A percentile compares a stretch with the other conserved stretches of the same genome.
phyloP scores from a whole-genome alignment of 2,797 vertebrate genomes.

The Scleropages formosus region DNA sequence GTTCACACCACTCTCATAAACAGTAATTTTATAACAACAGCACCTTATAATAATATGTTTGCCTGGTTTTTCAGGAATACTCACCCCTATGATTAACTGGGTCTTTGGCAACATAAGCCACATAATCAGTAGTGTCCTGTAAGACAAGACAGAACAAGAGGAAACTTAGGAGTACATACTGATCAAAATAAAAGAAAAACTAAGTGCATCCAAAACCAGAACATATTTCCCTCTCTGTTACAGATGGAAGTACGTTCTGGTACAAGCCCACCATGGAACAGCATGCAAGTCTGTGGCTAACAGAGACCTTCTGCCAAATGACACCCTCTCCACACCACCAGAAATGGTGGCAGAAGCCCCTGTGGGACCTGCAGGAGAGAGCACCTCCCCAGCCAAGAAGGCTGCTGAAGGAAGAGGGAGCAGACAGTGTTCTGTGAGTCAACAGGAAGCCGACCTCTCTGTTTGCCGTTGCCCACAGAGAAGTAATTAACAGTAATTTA shows the following conservation, averaged over 20 bases:
- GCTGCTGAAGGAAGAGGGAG: too few relatives aligned
- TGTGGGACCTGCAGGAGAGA: not conserved
- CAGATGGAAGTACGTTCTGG: not conserved
- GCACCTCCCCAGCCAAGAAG: not conserved
- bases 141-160: conserved; percentile 41
- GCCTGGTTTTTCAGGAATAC: not conserved
- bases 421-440: conserved; percentile 40
- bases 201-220: not conserved
- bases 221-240: conserved; percentile 7
- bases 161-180: not conserved
- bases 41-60: not conserved
- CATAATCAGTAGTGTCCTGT: conserved; percentile 86
- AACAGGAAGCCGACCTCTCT: conserved; percentile 62
- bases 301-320: not conserved
- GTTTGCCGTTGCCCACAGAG: conserved; percentile 57
- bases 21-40: not conserved
- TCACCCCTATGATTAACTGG: conserved; percentile 85
- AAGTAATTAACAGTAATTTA: conserved; percentile 65
- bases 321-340: not conserved
- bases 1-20: not conserved
- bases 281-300: not conserved
- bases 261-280: too few relatives aligned
- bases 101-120: conserved; percentile 93
- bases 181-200: not conserved
- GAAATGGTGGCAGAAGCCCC: not conserved